Conservation (phyloP, 2,113 vertebrate species). For the Lepisosteus oculatus region DNA sequence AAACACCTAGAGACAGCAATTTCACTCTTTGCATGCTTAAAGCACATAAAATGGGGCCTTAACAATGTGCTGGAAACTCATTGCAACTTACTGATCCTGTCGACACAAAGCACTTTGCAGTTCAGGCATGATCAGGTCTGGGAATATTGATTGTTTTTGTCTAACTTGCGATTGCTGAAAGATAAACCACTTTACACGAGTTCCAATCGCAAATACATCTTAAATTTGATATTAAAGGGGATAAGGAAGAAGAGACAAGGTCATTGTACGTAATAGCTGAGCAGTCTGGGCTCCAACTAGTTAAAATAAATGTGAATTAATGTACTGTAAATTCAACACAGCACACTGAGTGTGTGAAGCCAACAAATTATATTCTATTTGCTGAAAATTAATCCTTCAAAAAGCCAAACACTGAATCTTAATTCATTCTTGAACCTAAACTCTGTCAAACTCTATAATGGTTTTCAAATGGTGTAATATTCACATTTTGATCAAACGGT, state of each 20-base stretch:
- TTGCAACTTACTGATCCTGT: slow-evolving; percentile 68
- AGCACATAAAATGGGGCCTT: slow-evolving; percentile 71
- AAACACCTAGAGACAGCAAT: slow-evolving; percentile 83
- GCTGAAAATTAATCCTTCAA: no score
- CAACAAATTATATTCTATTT: no score
- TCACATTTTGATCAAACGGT: no score
- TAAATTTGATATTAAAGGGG: no score
- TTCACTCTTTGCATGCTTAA: slow-evolving; percentile 77
- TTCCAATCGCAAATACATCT: not conserved
- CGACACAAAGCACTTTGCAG: slow-evolving; percentile 71
- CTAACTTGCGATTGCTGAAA: slow-evolving; percentile 33
- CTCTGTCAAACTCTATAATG: no score
- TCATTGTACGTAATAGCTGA: not conserved
- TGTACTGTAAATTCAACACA: no score
- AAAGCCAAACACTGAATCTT: no score
- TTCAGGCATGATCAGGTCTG: slow-evolving; percentile 66
- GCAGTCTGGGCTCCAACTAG: not conserved
- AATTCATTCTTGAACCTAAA: no score
- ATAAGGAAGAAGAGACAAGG: no score
- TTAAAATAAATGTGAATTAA: no score
- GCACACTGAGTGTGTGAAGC: no score
- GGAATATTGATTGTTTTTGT: slow-evolving; percentile 63
- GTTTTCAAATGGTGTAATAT: no score
- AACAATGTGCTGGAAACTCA: slow-evolving; percentile 77
- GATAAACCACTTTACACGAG: not conserved